Evolutionary conservation across 1,140 invertebrate genomes (phyloP).

Genomic region (Drosophila funebris): DNA sequence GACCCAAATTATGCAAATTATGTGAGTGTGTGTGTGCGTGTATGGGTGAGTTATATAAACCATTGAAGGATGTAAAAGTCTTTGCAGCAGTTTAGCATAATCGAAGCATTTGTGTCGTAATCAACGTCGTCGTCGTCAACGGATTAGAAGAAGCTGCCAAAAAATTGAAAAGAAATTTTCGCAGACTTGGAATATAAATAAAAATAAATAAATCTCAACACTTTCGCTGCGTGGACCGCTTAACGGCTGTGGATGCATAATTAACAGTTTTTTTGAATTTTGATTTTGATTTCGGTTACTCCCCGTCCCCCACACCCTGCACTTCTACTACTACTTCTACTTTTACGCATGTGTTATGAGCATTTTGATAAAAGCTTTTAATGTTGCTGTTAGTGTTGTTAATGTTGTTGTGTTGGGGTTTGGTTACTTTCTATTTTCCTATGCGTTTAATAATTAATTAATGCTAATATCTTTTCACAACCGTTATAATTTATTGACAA

Average conservation of each 20-base stretch:
- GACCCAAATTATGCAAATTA: conserved; percentile 64
- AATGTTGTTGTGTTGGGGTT: not conserved
- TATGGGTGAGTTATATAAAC: conserved; percentile 59
- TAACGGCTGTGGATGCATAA: conserved; percentile 48
- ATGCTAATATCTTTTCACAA: conserved; percentile 83
- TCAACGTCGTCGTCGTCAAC: too few relatives aligned
- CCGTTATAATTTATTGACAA: conserved; percentile 80
- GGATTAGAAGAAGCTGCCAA: conserved; percentile 8
- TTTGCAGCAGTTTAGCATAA: conserved; percentile 57
- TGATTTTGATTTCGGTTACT: conserved; percentile 37
- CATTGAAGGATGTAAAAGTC: conserved; percentile 57
- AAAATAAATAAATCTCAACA: conserved; percentile 27
- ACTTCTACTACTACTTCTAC: not conserved
- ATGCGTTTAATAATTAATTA: conserved; percentile 79
- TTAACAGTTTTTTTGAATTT: conserved; percentile 56
- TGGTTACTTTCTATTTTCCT: conserved; percentile 79
- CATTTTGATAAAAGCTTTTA: conserved; percentile 44
- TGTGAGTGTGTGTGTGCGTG: conserved; percentile 15
- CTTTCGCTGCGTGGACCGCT: conserved; percentile 57
- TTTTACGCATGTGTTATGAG: conserved; percentile 52
- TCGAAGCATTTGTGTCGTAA: conserved; percentile 54
- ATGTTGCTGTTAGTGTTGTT: not conserved
- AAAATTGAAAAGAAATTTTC: conserved; percentile 40
- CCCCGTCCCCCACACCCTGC: not conserved
- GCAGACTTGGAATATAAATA: not conserved